Evolutionary conservation across 2,888 invertebrate genomes (phyloP).

Genomic region (Opisthograptis luteolata): DNA sequence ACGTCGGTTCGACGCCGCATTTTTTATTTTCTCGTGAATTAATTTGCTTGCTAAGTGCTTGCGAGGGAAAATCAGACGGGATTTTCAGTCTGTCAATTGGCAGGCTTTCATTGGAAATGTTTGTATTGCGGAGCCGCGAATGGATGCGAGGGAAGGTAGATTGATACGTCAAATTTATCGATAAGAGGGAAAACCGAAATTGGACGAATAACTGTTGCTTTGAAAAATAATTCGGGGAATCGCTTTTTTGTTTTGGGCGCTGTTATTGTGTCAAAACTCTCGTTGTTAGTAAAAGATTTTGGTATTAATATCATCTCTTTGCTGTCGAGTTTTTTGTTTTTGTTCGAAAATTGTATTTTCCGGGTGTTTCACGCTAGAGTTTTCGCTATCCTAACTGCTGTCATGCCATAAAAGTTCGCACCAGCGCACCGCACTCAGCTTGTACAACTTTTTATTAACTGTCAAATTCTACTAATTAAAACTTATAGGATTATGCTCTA

Average conservation of each 20-base stretch:
- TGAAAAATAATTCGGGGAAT: conserved; percentile 13
- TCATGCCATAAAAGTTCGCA: conserved; percentile 23
- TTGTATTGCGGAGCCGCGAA: conserved; percentile 51
- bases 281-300: too few species aligned
- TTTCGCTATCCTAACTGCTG: conserved; percentile 7
- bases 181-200: conserved; percentile 33
- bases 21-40: conserved; percentile 67
- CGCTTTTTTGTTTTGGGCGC: conserved; percentile 12
- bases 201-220: conserved; percentile 29
- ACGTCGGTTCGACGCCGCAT: conserved; percentile 51
- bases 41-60: conserved; percentile 72
- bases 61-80: conserved; percentile 55
- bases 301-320: too few species aligned
- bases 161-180: conserved; percentile 39
- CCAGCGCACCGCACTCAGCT: conserved; percentile 9
- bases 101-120: conserved; percentile 56
- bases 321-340: conserved; percentile 2
- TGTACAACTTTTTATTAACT: conserved; percentile 22
- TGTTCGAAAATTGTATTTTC: conserved; percentile 3
- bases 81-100: conserved; percentile 59
- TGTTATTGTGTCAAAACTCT: too few species aligned
- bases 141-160: conserved; percentile 38
- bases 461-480: conserved; percentile 11
- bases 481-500: conserved; percentile 1
- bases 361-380: conserved; percentile 8